Evolutionary conservation across 2,797 vertebrate species (phyloP), one percentile per base, ranked within the genome.

Genomic region (Falco rusticolus): DNA sequence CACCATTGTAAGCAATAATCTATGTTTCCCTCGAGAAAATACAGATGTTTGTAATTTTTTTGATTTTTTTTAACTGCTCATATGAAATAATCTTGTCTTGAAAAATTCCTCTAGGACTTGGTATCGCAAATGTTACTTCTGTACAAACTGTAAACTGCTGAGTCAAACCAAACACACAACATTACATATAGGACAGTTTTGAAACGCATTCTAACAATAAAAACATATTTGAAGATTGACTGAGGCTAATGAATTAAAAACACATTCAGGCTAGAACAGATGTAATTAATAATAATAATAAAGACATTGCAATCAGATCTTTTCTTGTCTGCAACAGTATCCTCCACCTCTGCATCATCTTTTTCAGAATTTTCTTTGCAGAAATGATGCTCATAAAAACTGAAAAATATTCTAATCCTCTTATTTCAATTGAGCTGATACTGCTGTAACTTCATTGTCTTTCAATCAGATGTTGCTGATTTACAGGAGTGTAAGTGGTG

Each of bases 31-130:
- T 90, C 1, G 81, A 95, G 95, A 94, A 95, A 95, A 90, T 96
- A 96, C 94, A 97, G 94, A 97, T 97, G 91, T 97, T 97, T 97
- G 84, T 90, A 93, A 96, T 94, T 87, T 95, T 96, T 96, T 87
- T 85, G 34, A 51, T 51, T 56, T 66, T 89, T 89, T 90, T 68
- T 69, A 47, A 71, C 60, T 76, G 56, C 45, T 71, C 61, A 11
- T 87, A 84, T 94, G 86, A 97, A 96, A 91, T 76, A 94, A 93
- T 20, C 33, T 94, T 95, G 76, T 90, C 79, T 92, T 78, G 53
- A 95, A 92, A 95, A 96, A 95, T 61, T 87, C 94, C 87, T 91
- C 60, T 29, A 90, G 91, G 78, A 89, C 59, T 86, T 72, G 50
- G 39, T 92, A 85, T 92, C 94, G 87, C 85, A 95, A 94, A 94